Conservation (phyloP, 2,888 invertebrate genomes). For the Drosophila silvestris region DNA sequence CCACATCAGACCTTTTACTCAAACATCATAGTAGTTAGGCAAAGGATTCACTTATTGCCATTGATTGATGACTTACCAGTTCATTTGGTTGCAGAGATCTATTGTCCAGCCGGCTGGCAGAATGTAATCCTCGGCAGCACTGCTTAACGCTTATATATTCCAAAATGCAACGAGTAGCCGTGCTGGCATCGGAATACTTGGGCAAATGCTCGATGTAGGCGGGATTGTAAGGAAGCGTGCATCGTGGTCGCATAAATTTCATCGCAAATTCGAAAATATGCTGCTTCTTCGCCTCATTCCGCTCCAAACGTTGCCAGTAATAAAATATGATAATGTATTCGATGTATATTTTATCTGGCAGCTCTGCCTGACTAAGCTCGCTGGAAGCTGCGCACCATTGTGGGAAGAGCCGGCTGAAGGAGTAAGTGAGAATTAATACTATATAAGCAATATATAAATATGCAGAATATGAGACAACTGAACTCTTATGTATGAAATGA, state of each 20-base stretch:
- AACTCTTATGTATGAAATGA: not conserved
- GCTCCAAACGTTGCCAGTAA: conserved; percentile 70
- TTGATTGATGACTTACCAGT: conserved; percentile 54
- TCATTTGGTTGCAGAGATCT: conserved; percentile 48
- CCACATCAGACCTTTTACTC: conserved; percentile 82
- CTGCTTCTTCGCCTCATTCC: conserved; percentile 50
- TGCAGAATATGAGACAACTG: not conserved
- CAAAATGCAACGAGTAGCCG: conserved; percentile 71
- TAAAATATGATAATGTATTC: conserved; percentile 78
- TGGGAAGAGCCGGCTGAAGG: conserved; percentile 61
- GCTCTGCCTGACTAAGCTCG: conserved; percentile 60
- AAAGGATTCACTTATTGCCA: not conserved
- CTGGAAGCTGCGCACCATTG: conserved; percentile 53
- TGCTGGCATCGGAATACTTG: conserved; percentile 43
- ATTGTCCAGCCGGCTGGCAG: conserved; percentile 65
- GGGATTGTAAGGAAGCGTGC: conserved; percentile 56
- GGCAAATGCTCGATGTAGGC: conserved; percentile 68
- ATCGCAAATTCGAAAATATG: conserved; percentile 67
- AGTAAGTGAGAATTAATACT: conserved; percentile 2
- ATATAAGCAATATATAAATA: not conserved
- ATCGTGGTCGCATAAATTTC: conserved; percentile 73
- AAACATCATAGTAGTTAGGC: conserved; percentile 63
- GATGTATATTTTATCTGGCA: conserved; percentile 73
- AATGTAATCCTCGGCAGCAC: conserved; percentile 54
- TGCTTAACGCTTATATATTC: conserved; percentile 58